These are phyloP conservation scores for Acanthurus tractus DNA, from an alignment of 2,797 vertebrate genomes.

Conservation along the genomic window DNA sequence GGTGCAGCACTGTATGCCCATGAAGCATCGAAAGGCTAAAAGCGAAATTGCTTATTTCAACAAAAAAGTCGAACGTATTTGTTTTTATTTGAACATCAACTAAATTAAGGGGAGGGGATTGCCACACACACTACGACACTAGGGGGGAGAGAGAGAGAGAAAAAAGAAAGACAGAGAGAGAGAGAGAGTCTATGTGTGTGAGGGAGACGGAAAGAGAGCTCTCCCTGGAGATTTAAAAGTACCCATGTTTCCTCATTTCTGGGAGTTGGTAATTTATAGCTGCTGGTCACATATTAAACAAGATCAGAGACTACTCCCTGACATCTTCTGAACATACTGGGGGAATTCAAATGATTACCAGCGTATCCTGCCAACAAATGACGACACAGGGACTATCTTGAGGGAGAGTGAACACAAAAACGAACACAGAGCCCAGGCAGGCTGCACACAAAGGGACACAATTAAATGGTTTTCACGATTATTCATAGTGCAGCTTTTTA, in stretches of 20 bases:
- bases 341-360: conserved; percentile 86
- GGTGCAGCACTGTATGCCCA: conserved; percentile 43
- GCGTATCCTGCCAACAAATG: conserved; percentile 82
- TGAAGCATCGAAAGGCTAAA: conserved; percentile 61
- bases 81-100: conserved; percentile 76
- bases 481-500: conserved; percentile 73
- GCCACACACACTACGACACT: conserved; percentile 53
- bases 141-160: conserved; percentile 25
- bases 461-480: conserved; percentile 79
- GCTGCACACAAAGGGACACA: conserved; percentile 77
- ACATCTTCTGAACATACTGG: conserved; percentile 82
- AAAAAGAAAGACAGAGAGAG: conserved; percentile 5
- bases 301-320: conserved; percentile 85
- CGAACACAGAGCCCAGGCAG: conserved; percentile 63
- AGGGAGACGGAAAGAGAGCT: conserved; percentile 63
- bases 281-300: conserved; percentile 87
- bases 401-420: conserved; percentile 69
- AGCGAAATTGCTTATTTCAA: conserved; percentile 77
- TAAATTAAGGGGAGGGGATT: conserved; percentile 79
- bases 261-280: conserved; percentile 86
- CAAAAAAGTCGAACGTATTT: conserved; percentile 77
- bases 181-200: conserved; percentile 42
- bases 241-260: conserved; percentile 84
- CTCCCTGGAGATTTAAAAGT: conserved; percentile 79
- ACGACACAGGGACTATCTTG: conserved; percentile 79